Base-by-base conservation (phyloP, 2,113 vertebrate genomes). In the Cranoglanis bouderius region DNA sequence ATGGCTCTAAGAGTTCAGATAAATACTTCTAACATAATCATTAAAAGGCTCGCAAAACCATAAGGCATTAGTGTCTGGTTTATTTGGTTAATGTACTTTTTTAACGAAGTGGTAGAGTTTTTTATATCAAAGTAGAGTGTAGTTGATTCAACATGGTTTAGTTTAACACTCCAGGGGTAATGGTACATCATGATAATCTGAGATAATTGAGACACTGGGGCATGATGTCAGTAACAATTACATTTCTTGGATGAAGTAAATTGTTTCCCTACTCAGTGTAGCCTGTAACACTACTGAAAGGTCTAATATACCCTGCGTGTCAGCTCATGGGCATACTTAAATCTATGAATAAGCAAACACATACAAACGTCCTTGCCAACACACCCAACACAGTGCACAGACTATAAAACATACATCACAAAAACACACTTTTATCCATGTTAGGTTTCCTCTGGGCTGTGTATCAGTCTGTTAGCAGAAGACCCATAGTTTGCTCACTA, bases 141-240 rank as follows among this genome's bases (percentile, higher is more conserved):
- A 35, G 1, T 55, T 57, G 32, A 82, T 82, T 82, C 21, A 40
- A 38, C 21, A 82, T 38, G 32, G 4, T 82, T 55, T 81, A 32
- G n/a, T 55, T 18, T 18, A 32, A 55, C 51, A 55, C 4, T 18
- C 3, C 24, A 14, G 75, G 24, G 75, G 8, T 29, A 80, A 38
- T 35, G n/a, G 19, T 82, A 57, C 43, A 38, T 82, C n/a, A 38
- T 57, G 51, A 35, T 55, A 57, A 82, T 57, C 13, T 38, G n/a
- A 38, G 18, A 9, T 38, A 32, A 40, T 81, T 81, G 46, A 82
- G 35, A 59, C 55, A 38, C 32, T 82, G 9, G 18, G 5, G 21
- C 21, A 82, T 82, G 53, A 59, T 38, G 24, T 57, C 80, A 24
- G 32, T 82, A 57, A 57, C 90, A 92, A 87, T 90, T 85, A 92